Percentiles rank a stretch among this genome's conserved stretches.
Evolutionary conservation across 2,797 vertebrate species (phyloP).

Genomic region (Crocidura indochinensis): DNA sequence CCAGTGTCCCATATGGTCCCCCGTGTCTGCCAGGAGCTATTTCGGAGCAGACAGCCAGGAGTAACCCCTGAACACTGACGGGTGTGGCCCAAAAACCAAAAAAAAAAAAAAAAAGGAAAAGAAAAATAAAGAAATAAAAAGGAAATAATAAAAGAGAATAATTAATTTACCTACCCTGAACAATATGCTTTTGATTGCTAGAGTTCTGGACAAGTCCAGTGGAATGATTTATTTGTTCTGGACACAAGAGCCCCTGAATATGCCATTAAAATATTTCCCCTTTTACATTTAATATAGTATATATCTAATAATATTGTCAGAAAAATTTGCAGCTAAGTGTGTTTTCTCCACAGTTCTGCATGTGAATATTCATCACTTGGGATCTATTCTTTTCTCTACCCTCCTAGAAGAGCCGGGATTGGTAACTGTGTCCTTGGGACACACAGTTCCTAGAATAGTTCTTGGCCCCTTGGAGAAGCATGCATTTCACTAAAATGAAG

Average conservation of each 20-base stretch:
- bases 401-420: not conserved
- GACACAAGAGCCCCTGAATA: not conserved
- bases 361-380: not conserved
- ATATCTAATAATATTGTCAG: not conserved
- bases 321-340: not conserved
- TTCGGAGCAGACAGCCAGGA: too few species aligned
- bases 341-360: not conserved
- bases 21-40: too few species aligned
- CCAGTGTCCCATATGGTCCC: too few species aligned
- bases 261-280: not conserved
- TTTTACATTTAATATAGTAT: not conserved
- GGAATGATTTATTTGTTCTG: not conserved
- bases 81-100: too few species aligned
- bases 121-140: too few species aligned
- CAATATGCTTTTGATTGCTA: not conserved
- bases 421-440: not conserved
- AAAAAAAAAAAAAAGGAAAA: too few species aligned
- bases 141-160: slow-evolving; percentile 20
- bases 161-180: slow-evolving; percentile 8
- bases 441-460: not conserved
- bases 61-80: too few species aligned
- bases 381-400: not conserved
- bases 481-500: too few species aligned
- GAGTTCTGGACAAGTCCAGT: slow-evolving; percentile 3
- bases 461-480: not conserved